Evolutionary conservation across 1,140 invertebrate species (phyloP).

Genomic region (Aphidius ervi): DNA sequence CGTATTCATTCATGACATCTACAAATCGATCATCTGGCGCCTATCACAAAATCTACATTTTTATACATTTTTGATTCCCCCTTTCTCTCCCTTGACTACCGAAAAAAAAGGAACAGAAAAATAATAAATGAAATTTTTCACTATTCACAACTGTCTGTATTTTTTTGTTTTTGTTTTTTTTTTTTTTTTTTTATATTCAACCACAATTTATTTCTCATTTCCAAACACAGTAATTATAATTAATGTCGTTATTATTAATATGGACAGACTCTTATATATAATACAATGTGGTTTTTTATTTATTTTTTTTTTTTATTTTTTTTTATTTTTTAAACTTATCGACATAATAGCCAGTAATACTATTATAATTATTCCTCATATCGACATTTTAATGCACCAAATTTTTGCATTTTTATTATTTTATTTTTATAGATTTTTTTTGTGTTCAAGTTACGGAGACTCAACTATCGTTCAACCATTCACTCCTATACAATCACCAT

Average conservation of each 20-base stretch:
- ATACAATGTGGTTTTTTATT: slow-evolving; percentile 49
- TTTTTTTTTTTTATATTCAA: slow-evolving; percentile 47
- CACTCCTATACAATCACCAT: slow-evolving; percentile 13
- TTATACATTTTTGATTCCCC: too few species aligned
- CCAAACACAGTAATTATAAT: slow-evolving; percentile 56
- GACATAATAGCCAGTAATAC: slow-evolving; percentile 53
- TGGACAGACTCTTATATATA: slow-evolving; percentile 56
- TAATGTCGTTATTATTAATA: slow-evolving; percentile 54
- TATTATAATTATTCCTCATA: slow-evolving; percentile 49
- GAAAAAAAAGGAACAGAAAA: too few species aligned
- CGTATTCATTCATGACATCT: slow-evolving; percentile 3
- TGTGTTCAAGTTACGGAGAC: slow-evolving; percentile 1
- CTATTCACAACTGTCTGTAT: neutral
- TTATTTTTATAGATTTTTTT: slow-evolving; percentile 6
- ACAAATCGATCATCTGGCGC: too few species aligned
- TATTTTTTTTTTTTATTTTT: too few species aligned
- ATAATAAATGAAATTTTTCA: too few species aligned
- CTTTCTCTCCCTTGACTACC: too few species aligned
- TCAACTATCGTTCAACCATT: slow-evolving; percentile 17
- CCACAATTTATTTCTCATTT: slow-evolving; percentile 56
- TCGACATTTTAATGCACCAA: slow-evolving; percentile 29
- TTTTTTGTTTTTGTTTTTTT: slow-evolving; percentile 2
- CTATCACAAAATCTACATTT: too few species aligned
- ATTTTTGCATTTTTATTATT: neutral
- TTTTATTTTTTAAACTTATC: slow-evolving; percentile 43